Evolutionary conservation across 2,113 vertebrate genomes (phyloP).

Genomic region (Pampusana beccarii): DNA sequence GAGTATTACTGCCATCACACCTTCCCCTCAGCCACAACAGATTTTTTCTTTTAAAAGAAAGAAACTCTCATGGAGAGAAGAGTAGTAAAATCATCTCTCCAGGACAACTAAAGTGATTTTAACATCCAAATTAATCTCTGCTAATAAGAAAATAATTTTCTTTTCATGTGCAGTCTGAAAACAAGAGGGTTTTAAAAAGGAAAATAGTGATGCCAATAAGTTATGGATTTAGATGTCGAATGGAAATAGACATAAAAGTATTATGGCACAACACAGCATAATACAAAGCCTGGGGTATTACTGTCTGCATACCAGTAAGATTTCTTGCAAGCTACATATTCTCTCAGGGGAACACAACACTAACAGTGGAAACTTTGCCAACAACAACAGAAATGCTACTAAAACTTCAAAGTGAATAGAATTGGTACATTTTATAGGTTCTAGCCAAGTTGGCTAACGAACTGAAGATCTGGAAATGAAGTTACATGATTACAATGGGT

Average conservation of each 20-base stretch:
- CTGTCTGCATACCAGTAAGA: slow-evolving; percentile 32
- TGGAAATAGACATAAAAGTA: slow-evolving; percentile 25
- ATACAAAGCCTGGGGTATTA: slow-evolving; percentile 32
- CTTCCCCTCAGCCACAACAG: background rate
- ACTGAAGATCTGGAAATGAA: slow-evolving; percentile 61
- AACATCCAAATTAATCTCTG: background rate
- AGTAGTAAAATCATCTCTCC: background rate
- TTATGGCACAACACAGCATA: slow-evolving; percentile 14
- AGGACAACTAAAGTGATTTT: background rate
- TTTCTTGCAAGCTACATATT: slow-evolving; percentile 9
- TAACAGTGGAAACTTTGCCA: slow-evolving; percentile 32
- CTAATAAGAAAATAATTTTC: background rate
- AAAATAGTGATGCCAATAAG: background rate
- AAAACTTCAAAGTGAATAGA: slow-evolving; percentile 64
- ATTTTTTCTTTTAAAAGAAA: background rate
- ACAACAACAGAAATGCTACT: slow-evolving; percentile 53
- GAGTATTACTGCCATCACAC: background rate
- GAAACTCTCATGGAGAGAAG: background rate
- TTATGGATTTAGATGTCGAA: slow-evolving; percentile 21
- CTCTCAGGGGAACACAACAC: background rate
- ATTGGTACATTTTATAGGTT: slow-evolving; percentile 29
- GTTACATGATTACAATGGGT: slow-evolving; percentile 37
- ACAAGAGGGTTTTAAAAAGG: background rate
- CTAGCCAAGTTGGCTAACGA: slow-evolving; percentile 59
- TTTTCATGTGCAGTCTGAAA: background rate